These are phyloP conservation scores for Papilio polyxenes DNA, from an alignment of 1,140 invertebrate genomes.

Conservation along the genomic window DNA sequence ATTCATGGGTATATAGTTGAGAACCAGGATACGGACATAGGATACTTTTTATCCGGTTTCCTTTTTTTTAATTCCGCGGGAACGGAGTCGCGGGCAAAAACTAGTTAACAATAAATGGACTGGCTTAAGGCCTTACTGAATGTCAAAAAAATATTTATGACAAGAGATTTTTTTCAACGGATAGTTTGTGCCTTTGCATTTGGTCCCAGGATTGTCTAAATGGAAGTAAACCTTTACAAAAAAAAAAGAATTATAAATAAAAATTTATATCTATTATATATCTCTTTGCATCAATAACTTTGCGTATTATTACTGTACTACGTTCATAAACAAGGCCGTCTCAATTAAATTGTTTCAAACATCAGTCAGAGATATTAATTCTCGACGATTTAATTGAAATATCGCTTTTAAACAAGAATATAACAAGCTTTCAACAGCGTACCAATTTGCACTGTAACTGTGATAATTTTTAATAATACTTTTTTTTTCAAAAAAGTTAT, in stretches of 20 bases:
- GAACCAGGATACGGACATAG: too few relatives aligned
- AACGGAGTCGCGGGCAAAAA: too few relatives aligned
- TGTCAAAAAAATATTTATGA: too few relatives aligned
- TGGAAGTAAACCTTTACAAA: too few relatives aligned
- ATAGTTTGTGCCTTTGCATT: background rate
- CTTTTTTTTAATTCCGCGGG: too few relatives aligned
- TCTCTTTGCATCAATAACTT: slow-evolving; percentile 6
- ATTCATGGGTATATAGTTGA: too few relatives aligned
- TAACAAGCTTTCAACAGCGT: background rate
- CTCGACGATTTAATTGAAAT: background rate
- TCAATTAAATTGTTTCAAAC: slow-evolving; percentile 15
- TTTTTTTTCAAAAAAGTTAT: too few relatives aligned
- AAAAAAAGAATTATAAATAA: background rate
- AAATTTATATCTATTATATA: background rate
- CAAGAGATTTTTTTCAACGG: too few relatives aligned
- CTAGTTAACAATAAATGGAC: too few relatives aligned
- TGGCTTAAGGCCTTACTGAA: too few relatives aligned
- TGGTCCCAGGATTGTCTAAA: background rate
- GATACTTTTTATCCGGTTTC: too few relatives aligned
- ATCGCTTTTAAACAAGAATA: background rate
- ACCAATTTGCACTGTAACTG: background rate
- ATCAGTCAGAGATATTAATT: slow-evolving; percentile 16
- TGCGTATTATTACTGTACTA: background rate
- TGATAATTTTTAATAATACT: background rate
- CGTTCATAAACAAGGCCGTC: slow-evolving; percentile 20